Conservation (phyloP, 2,888 invertebrate species). For the Siphonodentalium dalli region DNA sequence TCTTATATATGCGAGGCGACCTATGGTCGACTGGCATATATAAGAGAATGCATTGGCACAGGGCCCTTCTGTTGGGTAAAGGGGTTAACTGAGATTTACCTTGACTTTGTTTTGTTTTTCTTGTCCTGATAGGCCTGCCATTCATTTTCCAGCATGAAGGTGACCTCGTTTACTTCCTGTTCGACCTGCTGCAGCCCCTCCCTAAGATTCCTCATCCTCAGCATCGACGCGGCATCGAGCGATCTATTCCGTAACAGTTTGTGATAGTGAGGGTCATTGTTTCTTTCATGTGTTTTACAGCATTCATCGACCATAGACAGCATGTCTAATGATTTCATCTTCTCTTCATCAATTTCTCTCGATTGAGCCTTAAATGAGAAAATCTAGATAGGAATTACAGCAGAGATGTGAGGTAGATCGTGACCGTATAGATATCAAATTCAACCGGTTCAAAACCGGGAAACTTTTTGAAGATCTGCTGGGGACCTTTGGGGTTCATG, state of each 20-base stretch:
- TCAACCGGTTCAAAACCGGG: too few relatives aligned
- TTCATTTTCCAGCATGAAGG: slow-evolving; percentile 77
- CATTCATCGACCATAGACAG: slow-evolving; percentile 65
- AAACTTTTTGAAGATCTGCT: too few relatives aligned
- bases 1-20: too few relatives aligned
- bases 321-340: slow-evolving; percentile 68
- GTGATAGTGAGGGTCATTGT: slow-evolving; percentile 58
- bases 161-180: slow-evolving; percentile 77
- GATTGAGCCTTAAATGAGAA: slow-evolving; percentile 66
- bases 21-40: too few relatives aligned
- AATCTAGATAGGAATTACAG: neutral
- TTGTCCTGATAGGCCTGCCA: slow-evolving; percentile 72
- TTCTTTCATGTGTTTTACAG: slow-evolving; percentile 52
- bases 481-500: too few relatives aligned
- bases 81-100: too few relatives aligned
- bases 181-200: slow-evolving; percentile 74
- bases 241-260: slow-evolving; percentile 63
- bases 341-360: slow-evolving; percentile 71
- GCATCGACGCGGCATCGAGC: slow-evolving; percentile 74
- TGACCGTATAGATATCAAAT: too few relatives aligned
- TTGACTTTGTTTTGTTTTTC: slow-evolving; percentile 32
- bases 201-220: slow-evolving; percentile 75
- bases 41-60: too few relatives aligned
- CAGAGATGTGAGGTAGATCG: too few relatives aligned
- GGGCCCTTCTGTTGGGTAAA: too few relatives aligned